Evolutionary conservation across 2,113 vertebrate genomes (phyloP).

Genomic region (Phainopepla nitens): DNA sequence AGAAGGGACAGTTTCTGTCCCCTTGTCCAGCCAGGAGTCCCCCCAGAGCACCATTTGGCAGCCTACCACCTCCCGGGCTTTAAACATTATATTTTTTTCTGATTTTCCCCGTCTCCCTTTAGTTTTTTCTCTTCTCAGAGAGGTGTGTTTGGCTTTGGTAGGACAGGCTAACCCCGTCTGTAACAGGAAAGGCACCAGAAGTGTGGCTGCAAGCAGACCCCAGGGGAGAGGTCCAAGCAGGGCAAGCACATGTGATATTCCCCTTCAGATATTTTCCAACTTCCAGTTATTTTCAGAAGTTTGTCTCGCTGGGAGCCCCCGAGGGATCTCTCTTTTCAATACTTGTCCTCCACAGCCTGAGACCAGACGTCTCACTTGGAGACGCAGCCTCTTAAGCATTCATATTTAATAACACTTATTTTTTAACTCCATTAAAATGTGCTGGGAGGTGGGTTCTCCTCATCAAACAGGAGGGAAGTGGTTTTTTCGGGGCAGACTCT

Average conservation of each 20-base stretch:
- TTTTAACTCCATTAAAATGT: neutral
- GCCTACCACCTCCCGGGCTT: neutral
- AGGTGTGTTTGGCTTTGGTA: neutral
- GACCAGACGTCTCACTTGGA: neutral
- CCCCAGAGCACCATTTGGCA: neutral
- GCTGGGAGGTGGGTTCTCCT: neutral
- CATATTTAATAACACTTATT: slow-evolving; percentile 9
- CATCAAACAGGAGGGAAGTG: neutral
- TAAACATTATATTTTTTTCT: neutral
- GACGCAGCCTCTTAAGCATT: neutral
- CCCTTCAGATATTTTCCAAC: neutral
- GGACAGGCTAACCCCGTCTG: neutral
- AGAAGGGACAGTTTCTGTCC: neutral
- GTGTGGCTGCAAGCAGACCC: neutral
- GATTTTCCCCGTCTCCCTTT: neutral
- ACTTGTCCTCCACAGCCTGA: neutral
- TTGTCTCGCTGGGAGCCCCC: neutral
- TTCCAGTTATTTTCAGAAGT: neutral
- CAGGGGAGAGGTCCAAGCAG: neutral
- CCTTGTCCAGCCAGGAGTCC: neutral
- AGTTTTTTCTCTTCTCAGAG: neutral
- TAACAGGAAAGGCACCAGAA: neutral
- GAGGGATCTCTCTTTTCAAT: neutral
- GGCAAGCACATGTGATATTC: neutral
- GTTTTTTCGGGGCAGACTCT: neutral